A percentile compares a stretch with the other conserved stretches of the same genome.
Conservation (phyloP, 2,888 invertebrate genomes). For the Eristalis pertinax region DNA sequence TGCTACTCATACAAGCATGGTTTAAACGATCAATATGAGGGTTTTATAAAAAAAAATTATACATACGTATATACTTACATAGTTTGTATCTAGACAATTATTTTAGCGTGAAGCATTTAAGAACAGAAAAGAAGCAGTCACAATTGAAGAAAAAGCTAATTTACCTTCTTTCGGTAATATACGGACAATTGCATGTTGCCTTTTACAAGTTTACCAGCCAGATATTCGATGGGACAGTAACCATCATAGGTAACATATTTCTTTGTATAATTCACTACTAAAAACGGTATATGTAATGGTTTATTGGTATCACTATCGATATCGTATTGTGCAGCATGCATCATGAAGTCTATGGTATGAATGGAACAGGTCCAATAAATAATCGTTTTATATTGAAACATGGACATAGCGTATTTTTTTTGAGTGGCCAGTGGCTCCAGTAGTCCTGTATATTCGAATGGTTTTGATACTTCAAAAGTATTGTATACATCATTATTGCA, state of each 20-base stretch:
- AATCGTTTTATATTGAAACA: conserved; percentile 83
- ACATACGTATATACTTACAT: too few species aligned
- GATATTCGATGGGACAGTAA: conserved; percentile 84
- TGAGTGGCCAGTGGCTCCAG: conserved; percentile 46
- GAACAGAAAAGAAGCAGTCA: background rate
- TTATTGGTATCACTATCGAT: conserved; percentile 78
- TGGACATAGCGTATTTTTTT: conserved; percentile 80
- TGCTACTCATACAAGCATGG: too few species aligned
- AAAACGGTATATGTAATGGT: conserved; percentile 83
- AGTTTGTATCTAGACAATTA: too few species aligned
- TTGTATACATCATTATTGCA: conserved; percentile 60
- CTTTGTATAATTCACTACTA: conserved; percentile 81
- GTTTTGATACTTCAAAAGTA: conserved; percentile 74
- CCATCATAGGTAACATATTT: conserved; percentile 83
- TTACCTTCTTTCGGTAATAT: conserved; percentile 80
- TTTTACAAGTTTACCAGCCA: conserved; percentile 7
- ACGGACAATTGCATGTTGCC: conserved; percentile 81
- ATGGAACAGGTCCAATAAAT: conserved; percentile 85
- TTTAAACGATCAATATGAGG: too few species aligned
- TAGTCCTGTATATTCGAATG: conserved; percentile 82
- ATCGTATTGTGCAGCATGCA: conserved; percentile 81
- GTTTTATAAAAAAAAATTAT: too few species aligned
- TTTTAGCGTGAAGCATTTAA: too few species aligned
- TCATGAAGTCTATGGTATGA: conserved; percentile 82
- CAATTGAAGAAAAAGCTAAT: background rate